phyloP scores from a whole-genome alignment of 2,888 invertebrate genomes.

The Parnassius smintheus region DNA sequence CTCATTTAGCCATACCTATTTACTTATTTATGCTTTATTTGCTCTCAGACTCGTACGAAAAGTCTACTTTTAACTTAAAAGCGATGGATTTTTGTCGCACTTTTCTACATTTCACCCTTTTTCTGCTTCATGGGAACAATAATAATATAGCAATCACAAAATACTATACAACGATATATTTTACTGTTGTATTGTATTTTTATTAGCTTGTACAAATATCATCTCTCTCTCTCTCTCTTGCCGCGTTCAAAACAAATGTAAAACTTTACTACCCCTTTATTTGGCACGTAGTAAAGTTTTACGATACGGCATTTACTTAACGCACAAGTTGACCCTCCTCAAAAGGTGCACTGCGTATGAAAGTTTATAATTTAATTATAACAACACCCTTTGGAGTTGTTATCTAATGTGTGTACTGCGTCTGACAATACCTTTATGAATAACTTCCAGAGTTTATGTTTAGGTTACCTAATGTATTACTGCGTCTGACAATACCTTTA shows the following conservation, averaged over 20 bases:
- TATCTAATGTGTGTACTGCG: constrained; percentile 41
- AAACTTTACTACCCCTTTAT: constrained; percentile 75
- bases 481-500: too few species aligned
- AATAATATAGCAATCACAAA: too few species aligned
- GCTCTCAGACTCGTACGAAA: too few species aligned
- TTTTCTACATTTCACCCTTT: too few species aligned
- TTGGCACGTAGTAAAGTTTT: constrained; percentile 78
- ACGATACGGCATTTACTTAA: constrained; percentile 73
- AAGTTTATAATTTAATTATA: constrained; percentile 80
- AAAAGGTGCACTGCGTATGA: constrained; percentile 47
- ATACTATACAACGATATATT: too few species aligned
- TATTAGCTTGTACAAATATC: not conserved
- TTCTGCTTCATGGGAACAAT: too few species aligned
- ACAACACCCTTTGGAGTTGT: constrained; percentile 70
- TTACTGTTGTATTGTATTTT: too few species aligned
- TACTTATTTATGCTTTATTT: too few species aligned
- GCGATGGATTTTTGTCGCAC: too few species aligned
- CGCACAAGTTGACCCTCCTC: constrained; percentile 71
- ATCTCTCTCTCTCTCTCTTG: constrained; percentile 55
- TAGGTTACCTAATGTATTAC: too few species aligned
- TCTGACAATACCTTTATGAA: constrained; percentile 23
- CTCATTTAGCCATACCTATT: too few species aligned
- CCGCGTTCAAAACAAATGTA: constrained; percentile 60
- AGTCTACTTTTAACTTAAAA: too few species aligned
- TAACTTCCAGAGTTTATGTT: not conserved